Base-by-base conservation (phyloP, 2,113 vertebrate genomes). In the Uropsilus gracilis region DNA sequence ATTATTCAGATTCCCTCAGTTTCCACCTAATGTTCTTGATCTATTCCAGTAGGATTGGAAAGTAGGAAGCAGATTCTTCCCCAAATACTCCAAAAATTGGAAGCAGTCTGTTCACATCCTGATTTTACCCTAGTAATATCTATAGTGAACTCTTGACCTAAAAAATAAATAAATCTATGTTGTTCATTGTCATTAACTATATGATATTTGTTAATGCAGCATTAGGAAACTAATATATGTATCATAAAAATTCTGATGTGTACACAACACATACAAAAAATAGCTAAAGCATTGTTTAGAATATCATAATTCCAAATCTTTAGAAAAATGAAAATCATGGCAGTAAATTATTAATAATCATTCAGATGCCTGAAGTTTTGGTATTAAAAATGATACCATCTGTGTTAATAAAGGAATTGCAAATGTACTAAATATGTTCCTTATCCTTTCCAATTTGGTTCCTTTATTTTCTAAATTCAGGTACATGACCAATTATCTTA, bases 391-490 rank as follows among this genome's bases (percentile, higher is more conserved):
- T 44, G 17, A 72, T 48, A 37, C 18, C 42, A 46, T 48, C 11
- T 73, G 18, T n/a, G 39, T 32, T 57, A 85, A 81, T 63, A 91
- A 95, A 68, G 26, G 12, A 17, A 64, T 84, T 80, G 61, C 46
- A 42, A 59, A 71, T 83, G 1, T 50, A 66, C 8, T 44, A 68
- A 78, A 3, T 11, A 84, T 69, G 28, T 71, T 4, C 4, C 57
- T 84, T 37, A 28, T 59, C n/a, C 13, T 8, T 93, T 96, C 32
- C 14, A 85, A 24, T 28, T 50, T 84, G 26, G 2, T 34, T 71
- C 91, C 18, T 59, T 63, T 89, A 48, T 91, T 96, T 94, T 92
- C 48, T 88, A 88, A 95, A 14, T 57, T 4, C 26, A 46, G 0
- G 0, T 84, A 3, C 1, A 6, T 55, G 86, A 13, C n/a, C 92